Conservation (phyloP, 1,140 invertebrate species). For the Zelostemma sp. region DNA sequence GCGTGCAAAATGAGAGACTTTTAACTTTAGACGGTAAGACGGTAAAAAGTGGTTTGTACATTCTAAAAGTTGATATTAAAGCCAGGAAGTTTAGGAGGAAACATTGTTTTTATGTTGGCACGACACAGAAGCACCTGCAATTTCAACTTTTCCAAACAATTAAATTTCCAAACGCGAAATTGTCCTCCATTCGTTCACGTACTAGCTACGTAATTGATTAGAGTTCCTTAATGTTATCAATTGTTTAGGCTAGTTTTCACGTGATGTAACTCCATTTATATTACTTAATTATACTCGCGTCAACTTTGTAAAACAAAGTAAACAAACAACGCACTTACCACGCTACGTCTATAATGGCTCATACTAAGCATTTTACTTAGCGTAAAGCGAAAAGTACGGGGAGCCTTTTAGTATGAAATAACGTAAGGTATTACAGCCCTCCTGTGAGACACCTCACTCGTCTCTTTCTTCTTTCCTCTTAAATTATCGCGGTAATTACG, state of each 20-base stretch:
- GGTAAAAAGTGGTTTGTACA: constrained; percentile 18
- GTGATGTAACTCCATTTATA: constrained; percentile 33
- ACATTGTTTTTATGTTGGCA: constrained; percentile 2
- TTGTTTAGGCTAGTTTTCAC: constrained; percentile 16
- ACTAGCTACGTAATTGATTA: neutral
- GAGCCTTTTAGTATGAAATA: constrained; percentile 56
- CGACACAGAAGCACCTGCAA: neutral
- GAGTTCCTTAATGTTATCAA: constrained; percentile 16
- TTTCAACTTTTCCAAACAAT: neutral
- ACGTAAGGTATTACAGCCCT: constrained; percentile 58
- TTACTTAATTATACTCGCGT: constrained; percentile 34
- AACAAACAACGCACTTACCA: constrained; percentile 21
- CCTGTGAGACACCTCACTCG: constrained; percentile 41
- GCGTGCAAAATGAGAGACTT: constrained; percentile 16
- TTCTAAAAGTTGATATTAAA: constrained; percentile 19
- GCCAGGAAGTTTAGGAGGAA: constrained; percentile 4
- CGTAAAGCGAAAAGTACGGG: constrained; percentile 26
- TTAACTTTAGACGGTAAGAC: constrained; percentile 17
- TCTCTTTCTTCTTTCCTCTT: constrained; percentile 35
- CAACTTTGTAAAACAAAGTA: constrained; percentile 28
- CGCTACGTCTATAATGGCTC: constrained; percentile 12
- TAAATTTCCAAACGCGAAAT: neutral
- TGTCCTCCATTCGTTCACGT: neutral
- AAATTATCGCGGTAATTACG: constrained; percentile 66
- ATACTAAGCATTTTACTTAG: constrained; percentile 54